Evolutionary conservation across 2,888 invertebrate genomes (phyloP).

Genomic region (Plebejus melissa): DNA sequence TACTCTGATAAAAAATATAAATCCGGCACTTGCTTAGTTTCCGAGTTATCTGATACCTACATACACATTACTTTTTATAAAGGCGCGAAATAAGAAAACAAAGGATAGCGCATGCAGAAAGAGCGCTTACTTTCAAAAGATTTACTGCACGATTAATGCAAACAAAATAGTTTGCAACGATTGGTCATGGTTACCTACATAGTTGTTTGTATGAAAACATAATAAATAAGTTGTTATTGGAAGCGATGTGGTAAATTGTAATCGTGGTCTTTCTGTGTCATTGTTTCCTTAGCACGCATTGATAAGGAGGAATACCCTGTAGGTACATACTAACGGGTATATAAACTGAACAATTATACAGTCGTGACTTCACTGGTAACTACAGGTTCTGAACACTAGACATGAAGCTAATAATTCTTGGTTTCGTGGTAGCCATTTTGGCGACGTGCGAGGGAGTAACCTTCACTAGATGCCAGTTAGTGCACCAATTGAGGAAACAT

Average conservation of each 20-base stretch:
- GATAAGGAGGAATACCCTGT: slow-evolving; percentile 17
- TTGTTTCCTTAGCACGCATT: not conserved
- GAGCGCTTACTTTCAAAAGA: too few species aligned
- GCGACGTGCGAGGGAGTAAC: slow-evolving; percentile 39
- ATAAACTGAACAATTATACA: not conserved
- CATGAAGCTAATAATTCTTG: slow-evolving; percentile 25
- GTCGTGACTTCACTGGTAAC: not conserved
- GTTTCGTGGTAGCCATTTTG: slow-evolving; percentile 6
- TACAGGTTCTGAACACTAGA: not conserved
- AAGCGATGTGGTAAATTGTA: not conserved
- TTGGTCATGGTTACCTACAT: not conserved
- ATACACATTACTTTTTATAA: too few species aligned
- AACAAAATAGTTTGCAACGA: not conserved
- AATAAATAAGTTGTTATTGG: not conserved
- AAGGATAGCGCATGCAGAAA: too few species aligned
- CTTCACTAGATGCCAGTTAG: slow-evolving; percentile 32
- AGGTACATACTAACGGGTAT: not conserved
- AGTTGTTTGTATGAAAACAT: not conserved
- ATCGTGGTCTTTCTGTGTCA: not conserved
- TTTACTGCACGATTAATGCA: too few species aligned
- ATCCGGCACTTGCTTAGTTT: too few species aligned
- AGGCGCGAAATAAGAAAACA: too few species aligned
- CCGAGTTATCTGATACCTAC: too few species aligned
- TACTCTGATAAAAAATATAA: too few species aligned
- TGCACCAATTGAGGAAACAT: slow-evolving; percentile 40